Evolutionary conservation across 2,113 vertebrate species (phyloP), one percentile per base, ranked within the genome.

Genomic region (Crotalus helleri): DNA sequence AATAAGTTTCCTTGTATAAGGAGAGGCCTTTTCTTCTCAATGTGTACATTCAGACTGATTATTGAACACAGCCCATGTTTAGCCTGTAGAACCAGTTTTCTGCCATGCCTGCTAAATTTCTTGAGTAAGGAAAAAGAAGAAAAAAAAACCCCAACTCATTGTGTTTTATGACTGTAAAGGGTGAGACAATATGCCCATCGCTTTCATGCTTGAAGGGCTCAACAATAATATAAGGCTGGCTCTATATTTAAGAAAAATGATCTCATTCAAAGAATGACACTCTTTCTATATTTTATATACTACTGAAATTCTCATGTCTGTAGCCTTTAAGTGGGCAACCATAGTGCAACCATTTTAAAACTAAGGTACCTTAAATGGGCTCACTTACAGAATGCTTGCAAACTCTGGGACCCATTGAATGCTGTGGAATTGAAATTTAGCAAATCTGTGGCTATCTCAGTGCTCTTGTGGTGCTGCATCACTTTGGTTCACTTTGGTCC

Each of bases 41-140:
- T 97, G 92, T 23, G 13, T 92, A 94, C 89, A 91, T 97, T 95
- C 93, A 96, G 59, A 54, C 54, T 87, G 94, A 91, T 86, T 91
- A 90, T 91, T 94, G 59, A 93, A 87, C 0, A 0, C 1, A 5
- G 9, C 93, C 89, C 93, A 94, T 24, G 64, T 91, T 55, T 89
- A 92, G 92, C 33, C 93, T 96, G 91, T 90, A 94, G 86, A 96
- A n/a, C 10, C 57, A 92, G 90, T 95, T 94, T 94, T 90, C 6
- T 87, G 13, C 51, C 88, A 6, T 92, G 91, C 46, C 90, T 88
- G 90, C 92, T 11, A 44, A 89, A 17, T 51, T 64, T 64, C 92
- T 92, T 57, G 90, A 33, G n/a, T 91, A 59, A 90, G 59, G 4
- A 49, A 94, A 87, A 0, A 0, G 15, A 88, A 88, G 55, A 15